Percentiles rank a stretch among this genome's conserved stretches.
Conservation (phyloP, 2,113 vertebrate species). For the Brachypodius melanocephalos region DNA sequence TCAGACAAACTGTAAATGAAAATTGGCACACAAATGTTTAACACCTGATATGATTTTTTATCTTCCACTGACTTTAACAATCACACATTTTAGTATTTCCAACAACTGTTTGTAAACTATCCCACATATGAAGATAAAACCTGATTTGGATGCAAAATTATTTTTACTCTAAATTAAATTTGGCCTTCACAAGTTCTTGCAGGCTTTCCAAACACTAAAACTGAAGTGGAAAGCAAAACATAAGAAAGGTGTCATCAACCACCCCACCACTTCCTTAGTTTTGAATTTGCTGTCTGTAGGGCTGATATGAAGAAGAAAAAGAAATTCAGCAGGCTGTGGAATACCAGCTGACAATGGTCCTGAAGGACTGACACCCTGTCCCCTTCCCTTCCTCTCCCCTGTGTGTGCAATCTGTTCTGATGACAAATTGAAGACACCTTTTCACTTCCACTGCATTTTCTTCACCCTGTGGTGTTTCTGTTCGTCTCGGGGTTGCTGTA, state of each 20-base stretch:
- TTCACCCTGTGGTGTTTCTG: not conserved
- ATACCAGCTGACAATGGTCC: not conserved
- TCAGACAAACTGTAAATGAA: not conserved
- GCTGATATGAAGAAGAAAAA: not conserved
- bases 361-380: not conserved
- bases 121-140: not conserved
- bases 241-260: not conserved
- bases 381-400: not conserved
- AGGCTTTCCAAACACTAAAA: not conserved
- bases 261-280: not conserved
- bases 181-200: not conserved
- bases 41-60: not conserved
- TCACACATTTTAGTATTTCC: not conserved
- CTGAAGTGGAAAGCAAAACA: not conserved
- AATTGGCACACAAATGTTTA: not conserved
- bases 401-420: not conserved
- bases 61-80: not conserved
- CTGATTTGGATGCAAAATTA: not conserved
- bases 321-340: not conserved
- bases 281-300: not conserved
- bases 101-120: not conserved
- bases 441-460: not conserved
- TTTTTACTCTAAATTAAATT: not conserved
- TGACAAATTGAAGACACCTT: not conserved
- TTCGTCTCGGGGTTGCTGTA: not conserved